Percentiles rank a stretch among this genome's conserved stretches.
phyloP scores from a whole-genome alignment of 2,797 vertebrate species.

The Thamnophis elegans region DNA sequence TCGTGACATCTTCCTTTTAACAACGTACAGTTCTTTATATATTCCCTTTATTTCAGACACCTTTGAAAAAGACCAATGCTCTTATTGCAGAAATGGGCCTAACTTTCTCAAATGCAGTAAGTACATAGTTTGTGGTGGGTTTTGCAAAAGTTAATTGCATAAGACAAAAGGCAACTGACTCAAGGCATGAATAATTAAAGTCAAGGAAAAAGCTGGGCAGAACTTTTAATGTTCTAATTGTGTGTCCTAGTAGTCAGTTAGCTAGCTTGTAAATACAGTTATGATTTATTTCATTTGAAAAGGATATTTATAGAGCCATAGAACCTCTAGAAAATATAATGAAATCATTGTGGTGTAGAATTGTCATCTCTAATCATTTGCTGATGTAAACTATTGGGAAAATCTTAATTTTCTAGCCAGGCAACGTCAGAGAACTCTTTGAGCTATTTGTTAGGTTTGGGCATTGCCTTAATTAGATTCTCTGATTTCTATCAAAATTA shows the following conservation, averaged over 20 bases:
- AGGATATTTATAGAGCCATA: neutral
- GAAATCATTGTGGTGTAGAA: neutral
- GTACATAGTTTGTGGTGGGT: constrained; percentile 46
- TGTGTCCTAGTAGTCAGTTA: neutral
- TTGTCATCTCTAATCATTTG: neutral
- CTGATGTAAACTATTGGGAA: neutral
- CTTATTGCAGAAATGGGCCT: constrained; percentile 90
- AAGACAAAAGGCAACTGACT: neutral
- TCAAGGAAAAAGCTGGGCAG: neutral
- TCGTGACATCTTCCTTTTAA: neutral
- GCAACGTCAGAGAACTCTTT: neutral
- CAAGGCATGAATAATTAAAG: neutral
- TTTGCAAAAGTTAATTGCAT: neutral
- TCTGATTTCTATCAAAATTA: neutral
- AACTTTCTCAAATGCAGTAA: constrained; percentile 88
- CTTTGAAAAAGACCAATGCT: constrained; percentile 86
- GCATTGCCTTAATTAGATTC: neutral
- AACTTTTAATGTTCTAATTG: neutral
- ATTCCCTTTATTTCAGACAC: constrained; percentile 76
- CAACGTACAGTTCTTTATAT: rapidly evolving
- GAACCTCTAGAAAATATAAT: neutral
- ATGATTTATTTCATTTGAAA: neutral
- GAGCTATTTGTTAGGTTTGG: neutral
- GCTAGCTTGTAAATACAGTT: neutral
- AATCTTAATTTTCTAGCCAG: neutral